Percentiles rank a stretch among this genome's conserved stretches.
Conservation (phyloP, 2,797 vertebrate genomes). For the Pterois miles region DNA sequence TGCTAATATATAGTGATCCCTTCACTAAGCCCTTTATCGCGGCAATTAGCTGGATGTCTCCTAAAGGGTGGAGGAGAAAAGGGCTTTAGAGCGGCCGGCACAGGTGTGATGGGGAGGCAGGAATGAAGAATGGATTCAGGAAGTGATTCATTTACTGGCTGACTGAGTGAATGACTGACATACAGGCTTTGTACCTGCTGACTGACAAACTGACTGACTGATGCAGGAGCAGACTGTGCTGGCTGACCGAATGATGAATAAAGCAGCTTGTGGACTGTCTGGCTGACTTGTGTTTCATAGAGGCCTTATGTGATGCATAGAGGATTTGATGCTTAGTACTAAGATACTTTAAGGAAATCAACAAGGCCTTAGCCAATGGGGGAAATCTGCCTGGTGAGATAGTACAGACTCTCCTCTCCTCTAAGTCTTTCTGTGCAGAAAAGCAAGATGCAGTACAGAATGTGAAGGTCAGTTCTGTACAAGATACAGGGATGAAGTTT, state of each 20-base stretch:
- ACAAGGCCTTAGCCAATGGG: constrained; percentile 1
- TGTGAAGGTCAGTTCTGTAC: constrained; percentile 17
- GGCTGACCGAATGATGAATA: constrained; percentile 17
- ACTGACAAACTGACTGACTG: not conserved
- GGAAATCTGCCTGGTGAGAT: constrained; percentile 15
- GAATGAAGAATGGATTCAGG: constrained; percentile 62
- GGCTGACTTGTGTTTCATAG: constrained; percentile 11
- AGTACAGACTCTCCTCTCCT: not conserved
- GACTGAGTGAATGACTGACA: constrained; percentile 57
- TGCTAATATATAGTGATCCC: constrained; percentile 77
- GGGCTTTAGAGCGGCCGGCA: constrained; percentile 59
- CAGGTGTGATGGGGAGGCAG: constrained; percentile 57
- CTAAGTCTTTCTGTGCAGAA: not conserved
- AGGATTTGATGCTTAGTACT: constrained; percentile 1
- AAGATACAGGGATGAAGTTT: not conserved
- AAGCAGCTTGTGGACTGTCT: constrained; percentile 12
- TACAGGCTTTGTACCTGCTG: constrained; percentile 22
- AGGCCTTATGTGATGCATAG: not conserved
- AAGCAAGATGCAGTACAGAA: not conserved
- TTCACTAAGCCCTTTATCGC: constrained; percentile 79
- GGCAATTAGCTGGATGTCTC: constrained; percentile 78
- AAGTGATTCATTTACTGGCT: constrained; percentile 65
- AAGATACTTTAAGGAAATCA: constrained; percentile 13
- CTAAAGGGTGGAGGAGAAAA: constrained; percentile 68
- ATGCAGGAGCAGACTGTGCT: constrained; percentile 14